Evolutionary conservation across 2,113 vertebrate genomes (phyloP), one percentile per base, ranked within the genome.

Genomic region (Peromyscus polionotus): DNA sequence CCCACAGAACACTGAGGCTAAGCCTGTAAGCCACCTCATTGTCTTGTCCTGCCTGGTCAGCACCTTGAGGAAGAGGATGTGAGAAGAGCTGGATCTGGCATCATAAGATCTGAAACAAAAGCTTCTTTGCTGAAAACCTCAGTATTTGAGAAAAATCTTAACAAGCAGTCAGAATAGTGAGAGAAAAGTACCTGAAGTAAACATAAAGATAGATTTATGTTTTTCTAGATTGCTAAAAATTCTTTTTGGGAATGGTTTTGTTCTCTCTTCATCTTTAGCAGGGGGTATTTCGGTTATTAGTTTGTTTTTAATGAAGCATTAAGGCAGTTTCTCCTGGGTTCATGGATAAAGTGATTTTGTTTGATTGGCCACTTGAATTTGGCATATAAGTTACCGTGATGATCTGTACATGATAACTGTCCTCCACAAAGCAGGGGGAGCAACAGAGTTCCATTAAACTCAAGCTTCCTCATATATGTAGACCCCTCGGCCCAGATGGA

Each of bases 211-310:
- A 12, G 12, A 22, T 72, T 33, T 79, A 63, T 19, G 16, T 22
- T 67, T 77, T 67, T 0, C 20, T 90, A 76, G 17, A 14, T 42
- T 85, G 75, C 85, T 26, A 61, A 61, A 42, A 61, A 42, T 42
- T 97, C 28, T 85, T 31, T 75, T 59, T 19, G 67, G n/a, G 33
- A 16, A 72, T 94, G 6, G 4, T 13, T 75, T 54, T 77, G 11
- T 73, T 94, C 31, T 87, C 54, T 94, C n/a, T 79, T 42, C 19
- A 77, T 77, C 33, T 39, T 95, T 80, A 68, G 10, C n/a, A 68
- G 95, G 95, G 0, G 19, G 9, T 39, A 63, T 97, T 92, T 76
- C 31, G 86, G 89, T 42, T 61, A 13, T 81, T 80, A 17, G 0
- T 79, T 77, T 45, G 16, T 20, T 96, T 90, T 70, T 63, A 94